phyloP scores from a whole-genome alignment of 35 echinoderm and acorn worm species.

The Heliocidaris erythrogramma region DNA sequence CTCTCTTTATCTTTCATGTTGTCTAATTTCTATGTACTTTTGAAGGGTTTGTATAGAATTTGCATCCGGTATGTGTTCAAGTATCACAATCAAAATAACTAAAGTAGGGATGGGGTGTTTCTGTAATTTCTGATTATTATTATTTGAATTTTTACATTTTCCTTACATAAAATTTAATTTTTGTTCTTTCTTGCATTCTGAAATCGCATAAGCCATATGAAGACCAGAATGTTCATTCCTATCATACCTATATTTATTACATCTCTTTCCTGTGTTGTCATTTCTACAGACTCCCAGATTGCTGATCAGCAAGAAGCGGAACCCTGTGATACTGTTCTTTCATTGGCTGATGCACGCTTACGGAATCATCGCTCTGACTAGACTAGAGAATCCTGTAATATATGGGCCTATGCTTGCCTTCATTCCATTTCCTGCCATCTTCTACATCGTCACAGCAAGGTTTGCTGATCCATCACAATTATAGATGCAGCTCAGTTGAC shows the following conservation, averaged over 20 bases:
- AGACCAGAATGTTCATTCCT: neutral
- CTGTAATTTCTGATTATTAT: too few relatives aligned
- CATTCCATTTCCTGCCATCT: slow-evolving; percentile 80
- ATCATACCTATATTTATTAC: neutral
- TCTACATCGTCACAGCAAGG: slow-evolving; percentile 81
- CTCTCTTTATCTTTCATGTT: too few relatives aligned
- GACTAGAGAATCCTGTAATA: slow-evolving; percentile 66
- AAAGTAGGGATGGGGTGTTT: too few relatives aligned
- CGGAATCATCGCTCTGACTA: slow-evolving; percentile 88
- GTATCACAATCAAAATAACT: too few relatives aligned
- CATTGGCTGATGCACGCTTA: slow-evolving; percentile 96
- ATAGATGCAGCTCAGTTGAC: neutral
- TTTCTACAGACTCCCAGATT: slow-evolving; percentile 73
- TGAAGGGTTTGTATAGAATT: too few relatives aligned
- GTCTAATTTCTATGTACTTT: too few relatives aligned
- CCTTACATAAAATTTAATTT: neutral
- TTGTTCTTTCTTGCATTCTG: neutral
- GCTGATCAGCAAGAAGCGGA: slow-evolving; percentile 68
- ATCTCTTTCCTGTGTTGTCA: neutral
- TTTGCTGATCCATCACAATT: slow-evolving; percentile 72
- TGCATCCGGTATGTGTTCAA: too few relatives aligned
- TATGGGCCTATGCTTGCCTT: slow-evolving; percentile 68
- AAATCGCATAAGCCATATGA: neutral
- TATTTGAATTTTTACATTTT: too few relatives aligned
- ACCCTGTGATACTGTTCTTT: slow-evolving; percentile 71